Evolutionary conservation across 2,113 vertebrate species (phyloP).

Genomic region (Pygathrix nemaeus): DNA sequence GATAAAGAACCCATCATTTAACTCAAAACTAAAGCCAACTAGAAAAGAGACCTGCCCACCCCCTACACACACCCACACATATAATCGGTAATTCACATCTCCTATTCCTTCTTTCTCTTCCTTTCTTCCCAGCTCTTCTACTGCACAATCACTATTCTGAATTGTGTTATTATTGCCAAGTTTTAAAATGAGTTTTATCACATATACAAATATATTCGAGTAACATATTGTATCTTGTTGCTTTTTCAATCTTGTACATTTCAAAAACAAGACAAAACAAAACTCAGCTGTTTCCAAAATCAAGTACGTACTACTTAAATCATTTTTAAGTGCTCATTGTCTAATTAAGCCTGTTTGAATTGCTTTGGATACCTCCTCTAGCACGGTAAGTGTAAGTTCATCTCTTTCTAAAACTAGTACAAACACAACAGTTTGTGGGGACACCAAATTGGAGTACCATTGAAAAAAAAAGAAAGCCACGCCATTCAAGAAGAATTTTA

Average conservation of each 20-base stretch:
- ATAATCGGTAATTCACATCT: neutral
- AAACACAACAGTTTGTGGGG: neutral
- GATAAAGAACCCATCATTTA: neutral
- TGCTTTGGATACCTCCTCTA: neutral
- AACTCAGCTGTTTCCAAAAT: neutral
- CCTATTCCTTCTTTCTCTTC: neutral
- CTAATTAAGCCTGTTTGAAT: neutral
- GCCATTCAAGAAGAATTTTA: neutral
- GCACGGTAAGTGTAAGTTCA: neutral
- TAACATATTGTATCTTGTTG: neutral
- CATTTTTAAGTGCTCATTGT: neutral
- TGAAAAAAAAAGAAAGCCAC: neutral
- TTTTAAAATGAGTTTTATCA: neutral
- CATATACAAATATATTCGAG: neutral
- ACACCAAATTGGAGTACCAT: neutral
- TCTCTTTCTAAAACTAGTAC: neutral
- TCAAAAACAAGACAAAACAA: neutral
- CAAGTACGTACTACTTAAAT: neutral
- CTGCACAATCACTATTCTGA: neutral
- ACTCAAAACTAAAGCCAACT: neutral
- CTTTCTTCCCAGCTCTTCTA: neutral
- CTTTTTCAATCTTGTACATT: neutral
- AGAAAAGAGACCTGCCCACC: no score
- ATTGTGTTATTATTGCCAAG: neutral
- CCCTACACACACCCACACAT: neutral